Conservation (phyloP, 1,140 invertebrate species). For the Lucilia cuprina region DNA sequence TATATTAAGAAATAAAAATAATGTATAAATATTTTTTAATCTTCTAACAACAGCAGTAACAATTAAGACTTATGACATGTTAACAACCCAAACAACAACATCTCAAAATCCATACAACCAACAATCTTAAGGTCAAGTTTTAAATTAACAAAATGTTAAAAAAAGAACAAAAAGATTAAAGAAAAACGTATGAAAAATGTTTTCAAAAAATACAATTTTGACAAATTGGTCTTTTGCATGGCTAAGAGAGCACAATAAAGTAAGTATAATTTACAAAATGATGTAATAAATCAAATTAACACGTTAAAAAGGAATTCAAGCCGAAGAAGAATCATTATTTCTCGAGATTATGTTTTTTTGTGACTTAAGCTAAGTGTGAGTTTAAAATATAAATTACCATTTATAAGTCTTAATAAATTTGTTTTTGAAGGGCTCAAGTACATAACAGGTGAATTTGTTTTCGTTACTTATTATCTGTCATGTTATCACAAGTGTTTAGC, state of each 20-base stretch:
- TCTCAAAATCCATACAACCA: neutral
- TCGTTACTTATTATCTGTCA: neutral
- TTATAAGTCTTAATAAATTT: neutral
- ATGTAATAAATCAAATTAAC: conserved; percentile 12
- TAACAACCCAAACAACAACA: neutral
- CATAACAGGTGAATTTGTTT: neutral
- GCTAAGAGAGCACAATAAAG: neutral
- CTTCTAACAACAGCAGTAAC: neutral
- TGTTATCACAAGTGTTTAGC: neutral
- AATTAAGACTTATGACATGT: neutral
- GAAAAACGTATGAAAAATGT: neutral
- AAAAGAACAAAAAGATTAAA: neutral
- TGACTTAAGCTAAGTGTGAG: neutral
- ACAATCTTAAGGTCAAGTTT: neutral
- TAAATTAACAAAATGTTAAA: neutral
- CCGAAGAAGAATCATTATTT: neutral
- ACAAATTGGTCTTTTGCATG: conserved; percentile 11
- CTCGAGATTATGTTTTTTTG: neutral
- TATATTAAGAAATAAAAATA: neutral
- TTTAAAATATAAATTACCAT: neutral
- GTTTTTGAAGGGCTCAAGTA: neutral
- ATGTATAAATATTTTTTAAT: neutral
- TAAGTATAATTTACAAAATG: conserved; percentile 9
- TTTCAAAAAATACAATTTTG: neutral
- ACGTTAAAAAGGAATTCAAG: neutral